A percentile compares a stretch with the other conserved stretches of the same genome.
phyloP scores from a whole-genome alignment of 2,888 invertebrate genomes.

The Tetranychus piercei region DNA sequence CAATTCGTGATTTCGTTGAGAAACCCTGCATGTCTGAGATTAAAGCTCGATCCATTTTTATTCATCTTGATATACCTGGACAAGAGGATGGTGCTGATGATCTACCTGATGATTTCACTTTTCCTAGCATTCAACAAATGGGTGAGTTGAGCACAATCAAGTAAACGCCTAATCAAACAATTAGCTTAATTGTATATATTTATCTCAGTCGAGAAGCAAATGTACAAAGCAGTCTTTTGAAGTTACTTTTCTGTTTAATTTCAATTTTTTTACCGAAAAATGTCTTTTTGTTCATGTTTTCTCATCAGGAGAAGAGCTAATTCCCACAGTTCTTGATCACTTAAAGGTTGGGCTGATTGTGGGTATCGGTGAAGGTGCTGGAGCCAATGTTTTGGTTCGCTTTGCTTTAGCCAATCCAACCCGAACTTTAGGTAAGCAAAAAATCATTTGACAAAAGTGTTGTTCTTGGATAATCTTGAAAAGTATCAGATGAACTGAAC shows the following conservation, averaged over 20 bases:
- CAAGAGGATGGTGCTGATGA: constrained; percentile 64
- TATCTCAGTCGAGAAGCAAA: too few relatives aligned
- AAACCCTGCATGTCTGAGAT: constrained; percentile 15
- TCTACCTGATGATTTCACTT: constrained; percentile 55
- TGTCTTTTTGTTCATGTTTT: constrained; percentile 33
- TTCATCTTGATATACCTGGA: constrained; percentile 67
- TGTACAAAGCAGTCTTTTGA: too few relatives aligned
- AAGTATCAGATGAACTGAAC: too few relatives aligned
- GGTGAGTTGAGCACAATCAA: constrained; percentile 39
- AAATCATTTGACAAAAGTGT: background rate
- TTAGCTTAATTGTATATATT: too few relatives aligned
- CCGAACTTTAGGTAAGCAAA: constrained; percentile 35
- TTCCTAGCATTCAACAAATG: constrained; percentile 59
- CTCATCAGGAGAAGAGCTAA: constrained; percentile 46
- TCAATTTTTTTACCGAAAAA: background rate
- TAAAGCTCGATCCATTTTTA: constrained; percentile 58
- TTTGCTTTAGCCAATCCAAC: constrained; percentile 56
- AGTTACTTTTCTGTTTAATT: background rate
- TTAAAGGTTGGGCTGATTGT: constrained; percentile 55
- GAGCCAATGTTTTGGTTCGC: constrained; percentile 64
- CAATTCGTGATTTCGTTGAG: constrained; percentile 18
- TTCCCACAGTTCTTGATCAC: constrained; percentile 18
- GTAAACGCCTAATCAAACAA: too few relatives aligned
- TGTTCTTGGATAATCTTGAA: too few relatives aligned
- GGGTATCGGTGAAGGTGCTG: constrained; percentile 68